Conservation (phyloP, 2,888 invertebrate species). For the Orchestes rusci region DNA sequence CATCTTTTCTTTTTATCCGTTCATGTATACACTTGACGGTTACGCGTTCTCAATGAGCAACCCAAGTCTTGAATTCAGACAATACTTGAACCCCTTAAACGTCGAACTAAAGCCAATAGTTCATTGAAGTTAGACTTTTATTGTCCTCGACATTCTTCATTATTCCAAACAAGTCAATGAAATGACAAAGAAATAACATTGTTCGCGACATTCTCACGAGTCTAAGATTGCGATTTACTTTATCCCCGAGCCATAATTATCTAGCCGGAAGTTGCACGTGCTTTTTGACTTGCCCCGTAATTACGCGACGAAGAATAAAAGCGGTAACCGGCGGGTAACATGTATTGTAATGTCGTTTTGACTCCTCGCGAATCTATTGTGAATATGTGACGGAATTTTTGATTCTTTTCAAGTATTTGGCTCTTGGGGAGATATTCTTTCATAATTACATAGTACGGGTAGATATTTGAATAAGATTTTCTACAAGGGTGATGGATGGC, state of each 20-base stretch:
- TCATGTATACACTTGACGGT: slow-evolving; percentile 13
- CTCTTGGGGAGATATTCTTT: slow-evolving; percentile 34
- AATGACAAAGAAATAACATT: slow-evolving; percentile 10
- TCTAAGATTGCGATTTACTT: slow-evolving; percentile 35
- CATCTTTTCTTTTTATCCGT: too few relatives aligned
- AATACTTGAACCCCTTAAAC: slow-evolving; percentile 12
- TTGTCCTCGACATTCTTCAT: too few relatives aligned
- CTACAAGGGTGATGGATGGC: slow-evolving; percentile 6
- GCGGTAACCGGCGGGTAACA: slow-evolving; percentile 32
- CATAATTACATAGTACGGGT: slow-evolving; percentile 37
- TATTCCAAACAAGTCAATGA: slow-evolving; percentile 14
- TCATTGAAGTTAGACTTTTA: slow-evolving; percentile 3
- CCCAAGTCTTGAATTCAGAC: too few relatives aligned
- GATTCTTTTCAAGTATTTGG: slow-evolving; percentile 27
- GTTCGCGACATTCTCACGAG: slow-evolving; percentile 34
- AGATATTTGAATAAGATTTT: slow-evolving; percentile 13
- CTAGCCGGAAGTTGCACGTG: slow-evolving; percentile 41
- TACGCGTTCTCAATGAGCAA: slow-evolving; percentile 5
- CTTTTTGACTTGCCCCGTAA: slow-evolving; percentile 33
- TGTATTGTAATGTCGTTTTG: slow-evolving; percentile 31
- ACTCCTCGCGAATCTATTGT: slow-evolving; percentile 17
- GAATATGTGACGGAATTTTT: slow-evolving; percentile 19
- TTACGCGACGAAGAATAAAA: slow-evolving; percentile 30
- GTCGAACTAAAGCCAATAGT: slow-evolving; percentile 7
- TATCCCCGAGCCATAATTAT: slow-evolving; percentile 31